Conservation (phyloP, 2,888 invertebrate species). For the Cancer borealis region DNA sequence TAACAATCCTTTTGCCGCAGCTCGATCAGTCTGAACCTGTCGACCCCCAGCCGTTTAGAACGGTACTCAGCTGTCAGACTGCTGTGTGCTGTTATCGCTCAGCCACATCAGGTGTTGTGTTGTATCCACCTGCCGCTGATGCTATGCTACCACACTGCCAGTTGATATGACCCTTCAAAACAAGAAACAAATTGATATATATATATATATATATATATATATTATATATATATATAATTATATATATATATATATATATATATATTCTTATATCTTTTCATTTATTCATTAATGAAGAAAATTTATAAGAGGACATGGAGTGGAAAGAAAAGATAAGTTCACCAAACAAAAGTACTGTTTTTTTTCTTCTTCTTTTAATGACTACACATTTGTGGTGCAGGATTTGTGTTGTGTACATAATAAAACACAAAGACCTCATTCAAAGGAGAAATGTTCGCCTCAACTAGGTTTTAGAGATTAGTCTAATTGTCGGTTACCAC, state of each 20-base stretch:
- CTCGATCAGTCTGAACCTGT: not conserved
- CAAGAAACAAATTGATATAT: not conserved
- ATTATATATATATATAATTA: not conserved
- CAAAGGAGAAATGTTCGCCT: not conserved
- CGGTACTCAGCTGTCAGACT: not conserved
- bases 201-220: not conserved
- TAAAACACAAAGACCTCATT: conserved; percentile 1
- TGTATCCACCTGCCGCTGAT: not conserved
- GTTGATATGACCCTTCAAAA: not conserved
- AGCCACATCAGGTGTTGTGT: not conserved
- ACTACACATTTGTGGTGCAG: not conserved
- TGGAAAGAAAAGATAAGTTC: not conserved
- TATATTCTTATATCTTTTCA: conserved; percentile 11
- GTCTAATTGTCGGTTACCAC: not conserved
- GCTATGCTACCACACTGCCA: not conserved
- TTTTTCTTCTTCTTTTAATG: not conserved
- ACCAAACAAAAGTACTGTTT: not conserved
- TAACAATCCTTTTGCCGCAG: not conserved
- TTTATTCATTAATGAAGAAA: not conserved
- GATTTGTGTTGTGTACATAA: not conserved
- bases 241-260: conserved; percentile 36
- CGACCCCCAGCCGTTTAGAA: not conserved
- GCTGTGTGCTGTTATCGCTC: not conserved
- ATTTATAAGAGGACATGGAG: not conserved
- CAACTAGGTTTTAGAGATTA: not conserved